These are phyloP conservation scores for Mus spretus DNA, from an alignment of 2,797 vertebrate species.

Conservation along the genomic window DNA sequence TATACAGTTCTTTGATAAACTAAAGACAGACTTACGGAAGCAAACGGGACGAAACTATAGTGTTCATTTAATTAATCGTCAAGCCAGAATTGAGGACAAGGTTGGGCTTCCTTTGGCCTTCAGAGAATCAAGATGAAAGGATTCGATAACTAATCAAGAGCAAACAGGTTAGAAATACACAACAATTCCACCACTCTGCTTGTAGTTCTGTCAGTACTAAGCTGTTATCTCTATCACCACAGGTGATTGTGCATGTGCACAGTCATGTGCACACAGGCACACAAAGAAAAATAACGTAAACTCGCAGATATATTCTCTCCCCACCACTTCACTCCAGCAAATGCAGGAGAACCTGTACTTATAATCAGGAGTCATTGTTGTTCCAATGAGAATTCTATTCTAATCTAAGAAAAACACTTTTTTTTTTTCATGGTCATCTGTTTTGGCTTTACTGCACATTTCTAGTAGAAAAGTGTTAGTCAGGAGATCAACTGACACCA, in stretches of 20 bases:
- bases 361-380: background rate
- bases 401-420: background rate
- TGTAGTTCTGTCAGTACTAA: background rate
- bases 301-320: background rate
- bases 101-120: background rate
- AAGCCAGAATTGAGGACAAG: background rate
- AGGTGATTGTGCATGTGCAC: background rate
- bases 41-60: constrained; percentile 26
- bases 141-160: background rate
- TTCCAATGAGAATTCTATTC: constrained; percentile 16
- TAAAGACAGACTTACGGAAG: constrained; percentile 48
- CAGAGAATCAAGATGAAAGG: background rate
- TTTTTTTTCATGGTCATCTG: background rate
- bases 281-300: background rate
- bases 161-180: background rate
- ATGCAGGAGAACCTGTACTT: background rate
- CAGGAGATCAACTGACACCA: constrained; percentile 41
- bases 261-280: background rate
- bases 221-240: background rate
- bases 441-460: background rate
- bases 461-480: background rate
- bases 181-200: background rate
- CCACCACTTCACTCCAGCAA: background rate
- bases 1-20: background rate
- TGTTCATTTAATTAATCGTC: constrained; percentile 53